Evolutionary conservation across 2,797 vertebrate genomes (phyloP), one percentile per base, ranked within the genome.

Genomic region (Sebastes hubbsi): DNA sequence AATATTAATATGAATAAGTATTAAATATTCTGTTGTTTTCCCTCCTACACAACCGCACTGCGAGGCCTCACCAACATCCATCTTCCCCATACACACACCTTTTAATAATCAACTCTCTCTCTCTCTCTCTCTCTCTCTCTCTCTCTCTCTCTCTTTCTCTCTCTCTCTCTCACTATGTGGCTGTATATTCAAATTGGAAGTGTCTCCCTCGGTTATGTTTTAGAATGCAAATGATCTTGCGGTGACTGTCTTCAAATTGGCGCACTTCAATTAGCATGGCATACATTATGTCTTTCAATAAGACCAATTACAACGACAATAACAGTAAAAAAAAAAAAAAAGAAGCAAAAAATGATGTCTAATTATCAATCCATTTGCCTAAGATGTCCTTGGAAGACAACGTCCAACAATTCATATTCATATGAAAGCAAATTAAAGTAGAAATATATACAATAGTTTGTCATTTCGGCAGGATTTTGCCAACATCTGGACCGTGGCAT

Each of bases 1-100:
- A 87, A 92, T 95, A 94, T 94, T 93, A 92, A 94, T 94, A 88
- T 80, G 79, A 80, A 78, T 87, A 82, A 95, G 95, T 95, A 94
- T 90, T 92, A 92, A 91, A 92, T 90, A 94, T 94, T 93, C 83
- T 77, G 83, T 38, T 16, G 82, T 81, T 89, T 68, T 86, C 64
- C 38, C 63, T 81, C 81, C 64, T 86, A 91, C 84, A 60, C 27
- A 76, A 68, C 25, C 14, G 68, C 80, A 82, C 85, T 71, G 76
- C 83, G 42, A 82, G 86, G 84, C 70, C 32, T 70, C 84, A 88
- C 84, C 84, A 75, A 75, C 91, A 93, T 94, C 87, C 77, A 85
- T 94, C 89, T 93, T 91, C 77, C 91, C 92, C 12, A 73, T 69
- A 80, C 52, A 72, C 62, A 80, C 52, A 87, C 81, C 75, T 80